Percentiles rank a stretch among this genome's conserved stretches.
Evolutionary conservation across 2,113 vertebrate species (phyloP).

Genomic region (Macrotus californicus): DNA sequence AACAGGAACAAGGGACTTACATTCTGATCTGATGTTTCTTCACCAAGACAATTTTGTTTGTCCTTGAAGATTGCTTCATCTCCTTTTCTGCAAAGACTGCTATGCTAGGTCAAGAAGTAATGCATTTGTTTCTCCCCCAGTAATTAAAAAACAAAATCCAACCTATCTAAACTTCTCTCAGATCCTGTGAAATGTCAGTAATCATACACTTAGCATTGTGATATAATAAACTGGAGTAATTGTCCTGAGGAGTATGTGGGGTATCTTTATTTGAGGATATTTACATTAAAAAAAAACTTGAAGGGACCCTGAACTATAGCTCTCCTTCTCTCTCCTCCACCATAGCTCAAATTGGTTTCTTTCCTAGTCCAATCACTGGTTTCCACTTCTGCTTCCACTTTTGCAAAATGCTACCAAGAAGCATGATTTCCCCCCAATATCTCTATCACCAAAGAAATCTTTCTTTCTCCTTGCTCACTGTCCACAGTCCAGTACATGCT

Average conservation of each 20-base stretch:
- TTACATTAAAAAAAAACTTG: neutral
- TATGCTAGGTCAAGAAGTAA: conserved; percentile 3
- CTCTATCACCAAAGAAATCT: neutral
- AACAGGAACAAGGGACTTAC: conserved; percentile 72
- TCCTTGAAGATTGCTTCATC: conserved; percentile 21
- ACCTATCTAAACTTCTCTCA: neutral
- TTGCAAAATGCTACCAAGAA: neutral
- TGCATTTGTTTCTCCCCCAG: neutral
- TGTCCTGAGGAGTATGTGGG: neutral
- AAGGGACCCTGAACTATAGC: neutral
- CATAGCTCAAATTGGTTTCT: neutral
- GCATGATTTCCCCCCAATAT: neutral
- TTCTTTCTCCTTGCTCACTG: neutral
- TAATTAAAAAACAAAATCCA: neutral
- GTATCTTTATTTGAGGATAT: neutral
- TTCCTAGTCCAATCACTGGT: neutral
- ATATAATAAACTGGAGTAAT: neutral
- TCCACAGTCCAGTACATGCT: neutral
- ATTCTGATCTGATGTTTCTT: conserved; percentile 76
- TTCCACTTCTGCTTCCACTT: neutral
- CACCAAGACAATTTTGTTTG: conserved; percentile 58
- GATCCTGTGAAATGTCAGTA: conserved; percentile 3
- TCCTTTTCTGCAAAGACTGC: neutral
- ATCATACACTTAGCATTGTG: neutral
- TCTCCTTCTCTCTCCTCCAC: neutral